Base-by-base conservation (phyloP, 2,113 vertebrate genomes). In the Notarius lentiginosus region DNA sequence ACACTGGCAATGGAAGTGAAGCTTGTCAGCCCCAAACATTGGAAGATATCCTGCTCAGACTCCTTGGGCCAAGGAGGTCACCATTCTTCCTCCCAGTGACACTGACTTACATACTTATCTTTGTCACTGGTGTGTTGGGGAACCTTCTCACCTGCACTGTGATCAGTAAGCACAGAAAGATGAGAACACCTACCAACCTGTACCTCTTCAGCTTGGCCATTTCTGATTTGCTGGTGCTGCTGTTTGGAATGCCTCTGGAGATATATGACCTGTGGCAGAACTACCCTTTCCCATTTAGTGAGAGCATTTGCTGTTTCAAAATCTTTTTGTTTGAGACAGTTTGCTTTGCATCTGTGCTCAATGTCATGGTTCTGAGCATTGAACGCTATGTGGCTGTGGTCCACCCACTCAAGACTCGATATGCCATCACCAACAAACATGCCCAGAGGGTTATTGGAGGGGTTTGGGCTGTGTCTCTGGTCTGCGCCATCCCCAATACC, bases 261-360 rank as follows among this genome's bases (percentile, higher is more conserved):
- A 92, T 95, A 77, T 96, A 95, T 9, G 95, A 96, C 82, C 90
- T 96, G 75, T 96, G 95, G 95, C 93, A 95, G 89, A 96, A 96
- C 91, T 96, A 96, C 87, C 95, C 95, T 0, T 96, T 96, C 87
- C 93, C 94, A 17, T 96, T 96, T 0, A 94, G 93, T 1, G 94
- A 94, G 73, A 91, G 93, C 0, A 93, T 95, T 63, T 96, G 95
- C 91, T 95, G 93, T 88, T 95, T 96, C 90, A 95, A 95, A 88
- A 93, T 94, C 27, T 95, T 96, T 88, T 93, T 96, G 77, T 95
- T 96, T 3, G 95, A 96, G 90, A 95, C 93, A 0, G 93, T 96
- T 58, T 96, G 95, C 89, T 96, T 96, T 15, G 95, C 95, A 72
- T 96, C 95, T 0, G 95, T 95, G 79, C 94, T 96, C 49, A 96